Base-by-base conservation (phyloP, 2,888 invertebrate genomes). In the Gastracanthus pulcherrimus region DNA sequence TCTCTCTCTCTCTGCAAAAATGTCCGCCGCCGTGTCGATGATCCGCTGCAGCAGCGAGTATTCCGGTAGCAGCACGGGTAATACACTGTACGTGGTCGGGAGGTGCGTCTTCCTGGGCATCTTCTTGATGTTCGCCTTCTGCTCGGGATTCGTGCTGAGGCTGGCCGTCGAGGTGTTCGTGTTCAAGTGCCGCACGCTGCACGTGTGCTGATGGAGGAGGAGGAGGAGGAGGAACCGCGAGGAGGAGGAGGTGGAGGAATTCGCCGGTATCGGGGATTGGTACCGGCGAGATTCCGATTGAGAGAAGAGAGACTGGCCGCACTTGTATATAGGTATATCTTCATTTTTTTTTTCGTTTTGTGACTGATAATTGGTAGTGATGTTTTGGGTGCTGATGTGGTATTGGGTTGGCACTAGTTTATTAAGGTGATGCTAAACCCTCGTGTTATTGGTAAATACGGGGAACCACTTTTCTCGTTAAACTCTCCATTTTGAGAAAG, bases 151-250 rank as follows among this genome's bases (percentile, higher is more conserved):
- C 55, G 83, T 83, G 2, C 64, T 83, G 3, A 71, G 83, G 11
- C 72, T 83, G n/a, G 81, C 83, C 31, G 78, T 83, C 55, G 83
- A 83, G 45, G 81, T 83, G 2, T 81, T 83, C 51, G 77, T 81
- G 41, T 83, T 83, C 79, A 83, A 83, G 81, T 83, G 83, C 45
- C 78, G 75, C 36, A 77, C 81, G 9, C 48, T 83, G 16, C 78
- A 72, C 58, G 82, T 78, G 13, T 82, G 82, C 69, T 82, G 82
- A 80, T 23, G 29, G 11, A 23, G 38, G 23, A n/a, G 41, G 41
- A 67, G 41, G 16, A 34, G 34, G 31, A 16, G 16, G n/a, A 9
- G 9, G 34, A 26, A n/a, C 23, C 38, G 38, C 3, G n/a, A 36
- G 55, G 38, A n/a, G 41, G 26, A 62, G 26, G 66, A 51, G 51